A percentile compares a stretch with the other conserved stretches of the same genome.
Conservation (phyloP, 1,140 invertebrate species). For the Choristoneura fumiferana region DNA sequence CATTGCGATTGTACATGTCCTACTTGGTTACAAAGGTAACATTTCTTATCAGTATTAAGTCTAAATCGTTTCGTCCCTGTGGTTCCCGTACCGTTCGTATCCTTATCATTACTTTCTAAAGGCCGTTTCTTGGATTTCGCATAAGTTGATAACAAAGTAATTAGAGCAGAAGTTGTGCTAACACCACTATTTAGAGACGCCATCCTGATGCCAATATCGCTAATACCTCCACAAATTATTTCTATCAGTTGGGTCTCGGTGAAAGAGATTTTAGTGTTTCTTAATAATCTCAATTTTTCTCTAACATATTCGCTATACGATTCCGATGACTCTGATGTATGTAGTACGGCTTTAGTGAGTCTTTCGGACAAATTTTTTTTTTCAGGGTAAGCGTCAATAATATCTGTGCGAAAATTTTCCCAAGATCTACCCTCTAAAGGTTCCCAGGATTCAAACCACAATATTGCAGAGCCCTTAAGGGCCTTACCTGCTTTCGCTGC, state of each 20-base stretch:
- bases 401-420: conserved; percentile 20
- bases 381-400: conserved; percentile 17
- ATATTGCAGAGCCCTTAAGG: conserved; percentile 22
- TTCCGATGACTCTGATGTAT: conserved; percentile 14
- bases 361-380: conserved; percentile 20
- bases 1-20: not conserved
- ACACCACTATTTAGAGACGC: conserved; percentile 15
- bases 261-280: too few species aligned
- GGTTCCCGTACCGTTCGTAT: not conserved
- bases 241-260: too few species aligned
- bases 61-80: not conserved
- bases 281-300: conserved; percentile 19
- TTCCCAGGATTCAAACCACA: conserved; percentile 18
- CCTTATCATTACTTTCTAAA: not conserved
- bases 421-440: conserved; percentile 21
- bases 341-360: conserved; percentile 14
- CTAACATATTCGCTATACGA: conserved; percentile 22
- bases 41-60: not conserved
- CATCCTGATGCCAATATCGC: conserved; percentile 9
- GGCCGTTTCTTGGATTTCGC: conserved; percentile 2
- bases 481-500: conserved; percentile 23
- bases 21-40: not conserved
- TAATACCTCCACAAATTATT: conserved; percentile 24
- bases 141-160: conserved; percentile 12
- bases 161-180: conserved; percentile 10